These are phyloP conservation scores for Austrolebias charrua DNA, from an alignment of 2,797 vertebrate species.

Conservation along the genomic window DNA sequence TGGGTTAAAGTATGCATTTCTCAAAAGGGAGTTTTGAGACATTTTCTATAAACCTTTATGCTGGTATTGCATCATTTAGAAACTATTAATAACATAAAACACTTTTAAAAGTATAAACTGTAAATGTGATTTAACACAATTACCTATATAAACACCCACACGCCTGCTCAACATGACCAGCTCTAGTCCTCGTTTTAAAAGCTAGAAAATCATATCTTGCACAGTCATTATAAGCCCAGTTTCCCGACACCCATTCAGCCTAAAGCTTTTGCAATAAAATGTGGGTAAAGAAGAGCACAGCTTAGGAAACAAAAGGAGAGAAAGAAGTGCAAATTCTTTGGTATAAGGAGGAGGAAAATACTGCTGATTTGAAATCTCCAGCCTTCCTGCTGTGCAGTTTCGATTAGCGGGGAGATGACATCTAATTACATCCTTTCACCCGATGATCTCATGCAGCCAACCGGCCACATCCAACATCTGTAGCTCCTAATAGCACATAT, in stretches of 20 bases:
- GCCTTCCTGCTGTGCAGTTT: conserved; percentile 12
- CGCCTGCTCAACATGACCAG: no score
- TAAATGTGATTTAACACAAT: no score
- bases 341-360: background rate
- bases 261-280: background rate
- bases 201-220: background rate
- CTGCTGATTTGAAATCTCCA: conserved; percentile 15
- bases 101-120: no score
- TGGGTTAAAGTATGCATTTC: background rate
- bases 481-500: conserved; percentile 24
- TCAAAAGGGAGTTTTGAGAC: background rate
- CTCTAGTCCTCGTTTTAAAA: background rate
- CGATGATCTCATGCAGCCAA: conserved; percentile 22
- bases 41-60: background rate
- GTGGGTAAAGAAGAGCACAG: background rate
- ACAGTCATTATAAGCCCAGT: no score
- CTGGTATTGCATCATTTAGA: no score
- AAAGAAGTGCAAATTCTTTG: background rate
- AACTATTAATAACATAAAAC: no score
- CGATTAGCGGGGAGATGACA: conserved; percentile 26
- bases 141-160: no score
- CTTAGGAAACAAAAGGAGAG: background rate
- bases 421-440: conserved; percentile 31
- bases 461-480: conserved; percentile 24
- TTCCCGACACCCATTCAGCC: background rate